A percentile compares a stretch with the other conserved stretches of the same genome.
Conservation (phyloP, 2,797 vertebrate species). For the Alauda arvensis region DNA sequence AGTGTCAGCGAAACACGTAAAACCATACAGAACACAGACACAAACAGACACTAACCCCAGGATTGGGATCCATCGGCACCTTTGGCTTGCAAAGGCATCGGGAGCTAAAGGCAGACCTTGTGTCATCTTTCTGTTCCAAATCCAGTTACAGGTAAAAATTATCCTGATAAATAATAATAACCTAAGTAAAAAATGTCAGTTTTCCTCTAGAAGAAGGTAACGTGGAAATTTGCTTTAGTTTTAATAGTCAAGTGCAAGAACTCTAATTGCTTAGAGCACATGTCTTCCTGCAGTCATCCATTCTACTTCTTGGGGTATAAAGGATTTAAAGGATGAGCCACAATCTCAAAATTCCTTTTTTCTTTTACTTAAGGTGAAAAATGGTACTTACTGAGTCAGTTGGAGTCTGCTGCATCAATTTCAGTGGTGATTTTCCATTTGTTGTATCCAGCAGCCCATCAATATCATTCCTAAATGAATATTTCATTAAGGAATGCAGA, state of each 20-base stretch:
- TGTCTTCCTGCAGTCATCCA: not conserved
- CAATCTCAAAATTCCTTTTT: not conserved
- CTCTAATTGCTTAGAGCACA: not conserved
- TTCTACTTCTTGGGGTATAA: not conserved
- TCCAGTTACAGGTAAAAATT: not conserved
- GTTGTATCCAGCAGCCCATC: not conserved
- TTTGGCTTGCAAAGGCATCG: not conserved
- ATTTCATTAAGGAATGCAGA: conserved; percentile 19
- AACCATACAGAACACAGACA: too few relatives aligned
- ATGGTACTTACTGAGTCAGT: not conserved
- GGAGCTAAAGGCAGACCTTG: not conserved
- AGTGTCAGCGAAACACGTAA: too few relatives aligned
- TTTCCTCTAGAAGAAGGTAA: not conserved
- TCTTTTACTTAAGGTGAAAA: conserved; percentile 10
- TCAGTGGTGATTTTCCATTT: conserved; percentile 6
- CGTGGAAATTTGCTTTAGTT: not conserved
- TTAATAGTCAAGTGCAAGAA: not conserved
- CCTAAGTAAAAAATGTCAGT: not conserved
- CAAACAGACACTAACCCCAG: too few relatives aligned
- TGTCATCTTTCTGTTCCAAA: not conserved
- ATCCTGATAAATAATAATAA: not conserved
- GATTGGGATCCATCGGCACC: not conserved
- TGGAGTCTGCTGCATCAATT: not conserved
- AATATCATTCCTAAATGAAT: not conserved
- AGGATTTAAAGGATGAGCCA: not conserved